Base-by-base conservation (phyloP, 2,113 vertebrate genomes). In the Setophaga coronata region DNA sequence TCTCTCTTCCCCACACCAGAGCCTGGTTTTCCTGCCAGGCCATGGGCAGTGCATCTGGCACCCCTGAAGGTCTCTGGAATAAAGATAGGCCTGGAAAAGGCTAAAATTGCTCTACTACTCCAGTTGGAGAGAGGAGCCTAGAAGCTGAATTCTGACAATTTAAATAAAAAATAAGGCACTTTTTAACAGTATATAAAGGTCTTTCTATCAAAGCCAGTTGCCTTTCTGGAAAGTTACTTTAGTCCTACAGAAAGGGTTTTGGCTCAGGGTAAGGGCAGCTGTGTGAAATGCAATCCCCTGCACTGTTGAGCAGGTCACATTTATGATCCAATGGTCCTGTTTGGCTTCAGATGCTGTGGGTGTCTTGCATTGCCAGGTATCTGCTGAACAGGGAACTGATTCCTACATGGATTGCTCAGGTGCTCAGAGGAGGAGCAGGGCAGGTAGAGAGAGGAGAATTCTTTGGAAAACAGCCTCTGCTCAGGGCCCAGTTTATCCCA, bases 241-340 rank as follows among this genome's bases (percentile, higher is more conserved):
- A 85, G 65, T 82, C 24, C 81, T 87, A 48, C 78, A 71, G 48
- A 79, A 85, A 42, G 87, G 31, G 31, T 95, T 93, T 96, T 95
- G 93, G 93, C 96, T 97, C 73, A 84, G 69, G 65, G 84, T 87
- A 95, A 84, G 92, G 95, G 81, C 96, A 96, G 87, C 92, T 94
- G 69, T 67, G 84, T 95, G 95, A 87, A 93, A 79, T 60, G 90
- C 73, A 91, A 84, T 94, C 60, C 43, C 42, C 14, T 87, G 69
- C 48, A 9, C 87, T 69, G 76, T 4, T 82, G 87, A 89, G 73
- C 48, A 57, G 84, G 84, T 91, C 84, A 64, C 33, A 3, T 91
- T 89, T 64, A 18, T 42, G 81, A 91, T 82, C 73, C 67, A 60
- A 81, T 64, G 57, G 81, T 87, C 73, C 51, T 70, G 64, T 48